A percentile compares a stretch with the other conserved stretches of the same genome.
Conservation (phyloP, 2,888 invertebrate genomes). For the Gandaritis pyraliata region DNA sequence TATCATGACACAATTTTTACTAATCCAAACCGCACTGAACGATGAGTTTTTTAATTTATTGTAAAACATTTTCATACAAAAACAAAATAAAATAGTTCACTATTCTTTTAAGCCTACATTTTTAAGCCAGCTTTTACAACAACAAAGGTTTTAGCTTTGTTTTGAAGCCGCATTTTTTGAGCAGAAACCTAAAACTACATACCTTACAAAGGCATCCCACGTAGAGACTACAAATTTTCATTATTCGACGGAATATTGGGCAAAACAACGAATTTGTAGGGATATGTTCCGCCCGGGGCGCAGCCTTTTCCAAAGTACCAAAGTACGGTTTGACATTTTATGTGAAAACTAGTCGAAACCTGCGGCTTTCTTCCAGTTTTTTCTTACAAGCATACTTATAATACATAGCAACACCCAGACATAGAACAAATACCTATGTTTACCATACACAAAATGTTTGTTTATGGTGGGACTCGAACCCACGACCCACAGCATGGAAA, state of each 20-base stretch:
- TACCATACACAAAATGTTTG: too few species aligned
- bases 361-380: neutral
- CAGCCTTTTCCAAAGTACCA: constrained; percentile 33
- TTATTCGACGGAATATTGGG: constrained; percentile 25
- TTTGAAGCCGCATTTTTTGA: neutral
- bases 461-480: too few species aligned
- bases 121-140: neutral
- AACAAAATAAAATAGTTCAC: too few species aligned
- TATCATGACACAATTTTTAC: too few species aligned
- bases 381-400: neutral
- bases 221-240: constrained; percentile 31
- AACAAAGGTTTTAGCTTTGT: neutral
- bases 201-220: constrained; percentile 22
- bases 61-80: too few species aligned
- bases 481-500: too few species aligned
- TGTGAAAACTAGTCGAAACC: constrained; percentile 14
- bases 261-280: constrained; percentile 46
- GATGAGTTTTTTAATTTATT: too few species aligned
- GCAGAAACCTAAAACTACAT: neutral
- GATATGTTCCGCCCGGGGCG: constrained; percentile 46
- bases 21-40: too few species aligned
- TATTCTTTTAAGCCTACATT: too few species aligned
- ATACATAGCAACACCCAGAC: too few species aligned
- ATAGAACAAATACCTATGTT: too few species aligned
- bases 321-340: constrained; percentile 33